Evolutionary conservation across 2,113 vertebrate species (phyloP).

Genomic region (Rousettus leschenaultii): DNA sequence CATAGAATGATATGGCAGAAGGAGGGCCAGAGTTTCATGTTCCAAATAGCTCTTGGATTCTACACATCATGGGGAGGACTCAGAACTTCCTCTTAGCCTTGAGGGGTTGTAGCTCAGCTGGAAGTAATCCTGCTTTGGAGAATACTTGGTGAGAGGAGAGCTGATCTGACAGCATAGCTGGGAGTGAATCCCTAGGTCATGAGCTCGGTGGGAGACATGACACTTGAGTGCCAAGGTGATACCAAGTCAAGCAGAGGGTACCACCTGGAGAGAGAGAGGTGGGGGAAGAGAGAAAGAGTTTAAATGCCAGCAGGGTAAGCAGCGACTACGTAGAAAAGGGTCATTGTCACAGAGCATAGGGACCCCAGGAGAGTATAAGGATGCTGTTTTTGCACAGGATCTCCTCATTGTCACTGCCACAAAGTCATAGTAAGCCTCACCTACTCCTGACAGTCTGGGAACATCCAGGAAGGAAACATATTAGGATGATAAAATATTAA

Average conservation of each 20-base stretch:
- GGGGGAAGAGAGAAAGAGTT: no score
- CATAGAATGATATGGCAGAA: neutral
- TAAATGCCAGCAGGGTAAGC: neutral
- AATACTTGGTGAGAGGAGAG: neutral
- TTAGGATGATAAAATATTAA: neutral
- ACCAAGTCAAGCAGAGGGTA: neutral
- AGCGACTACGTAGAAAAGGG: neutral
- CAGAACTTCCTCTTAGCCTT: neutral
- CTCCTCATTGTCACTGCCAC: neutral
- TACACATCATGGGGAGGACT: neutral
- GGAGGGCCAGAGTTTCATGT: neutral
- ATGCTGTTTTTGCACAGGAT: neutral
- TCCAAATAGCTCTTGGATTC: neutral
- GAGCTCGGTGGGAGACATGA: neutral
- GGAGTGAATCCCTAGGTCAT: neutral
- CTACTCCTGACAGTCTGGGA: neutral
- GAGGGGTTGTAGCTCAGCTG: neutral
- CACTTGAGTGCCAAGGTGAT: neutral
- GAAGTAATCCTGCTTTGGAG: neutral
- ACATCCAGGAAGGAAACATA: neutral
- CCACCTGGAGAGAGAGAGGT: neutral
- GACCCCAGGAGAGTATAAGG: neutral
- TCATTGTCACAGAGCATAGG: neutral
- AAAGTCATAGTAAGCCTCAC: neutral
- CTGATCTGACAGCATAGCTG: neutral